These are phyloP conservation scores for Aleiodes leptofemur DNA, from an alignment of 2,888 invertebrate genomes.

Conservation along the genomic window DNA sequence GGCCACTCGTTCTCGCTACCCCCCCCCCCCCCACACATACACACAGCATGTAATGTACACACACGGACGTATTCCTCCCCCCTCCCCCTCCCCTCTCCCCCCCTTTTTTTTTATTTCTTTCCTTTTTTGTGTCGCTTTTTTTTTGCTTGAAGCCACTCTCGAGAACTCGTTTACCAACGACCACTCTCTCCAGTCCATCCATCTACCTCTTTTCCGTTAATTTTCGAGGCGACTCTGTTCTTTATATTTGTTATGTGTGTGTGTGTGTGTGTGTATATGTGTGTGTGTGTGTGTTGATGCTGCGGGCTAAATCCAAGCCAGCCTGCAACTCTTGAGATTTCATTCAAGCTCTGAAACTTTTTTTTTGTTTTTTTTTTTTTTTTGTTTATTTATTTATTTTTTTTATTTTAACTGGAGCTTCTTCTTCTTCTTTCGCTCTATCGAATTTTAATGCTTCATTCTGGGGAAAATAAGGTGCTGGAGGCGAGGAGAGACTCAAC, in stretches of 20 bases:
- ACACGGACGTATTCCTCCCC: conserved; percentile 26
- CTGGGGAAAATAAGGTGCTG: too few species aligned
- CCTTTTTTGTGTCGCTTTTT: conserved; percentile 14
- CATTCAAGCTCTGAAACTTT: conserved; percentile 12
- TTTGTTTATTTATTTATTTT: neutral
- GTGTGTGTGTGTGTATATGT: neutral
- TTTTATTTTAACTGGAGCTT: too few species aligned
- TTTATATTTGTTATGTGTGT: neutral
- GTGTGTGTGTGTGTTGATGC: conserved; percentile 2
- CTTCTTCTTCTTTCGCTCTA: too few species aligned
- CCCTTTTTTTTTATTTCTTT: conserved; percentile 26
- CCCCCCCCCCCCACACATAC: conserved; percentile 32
- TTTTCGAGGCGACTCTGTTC: conserved; percentile 44
- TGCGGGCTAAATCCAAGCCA: conserved; percentile 39
- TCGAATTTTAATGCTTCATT: too few species aligned
- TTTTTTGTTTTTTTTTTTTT: neutral
- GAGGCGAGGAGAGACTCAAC: too few species aligned
- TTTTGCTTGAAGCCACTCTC: conserved; percentile 28
- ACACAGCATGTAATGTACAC: neutral
- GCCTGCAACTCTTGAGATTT: conserved; percentile 41
- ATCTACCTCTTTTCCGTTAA: conserved; percentile 52
- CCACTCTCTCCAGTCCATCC: conserved; percentile 52
- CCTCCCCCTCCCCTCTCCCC: conserved; percentile 34
- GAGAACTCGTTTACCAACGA: conserved; percentile 59
- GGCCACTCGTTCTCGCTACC: conserved; percentile 70